Percentiles rank a stretch among this genome's conserved stretches.
Evolutionary conservation across 1,140 invertebrate species (phyloP).

Genomic region (Drosophila yakuba): DNA sequence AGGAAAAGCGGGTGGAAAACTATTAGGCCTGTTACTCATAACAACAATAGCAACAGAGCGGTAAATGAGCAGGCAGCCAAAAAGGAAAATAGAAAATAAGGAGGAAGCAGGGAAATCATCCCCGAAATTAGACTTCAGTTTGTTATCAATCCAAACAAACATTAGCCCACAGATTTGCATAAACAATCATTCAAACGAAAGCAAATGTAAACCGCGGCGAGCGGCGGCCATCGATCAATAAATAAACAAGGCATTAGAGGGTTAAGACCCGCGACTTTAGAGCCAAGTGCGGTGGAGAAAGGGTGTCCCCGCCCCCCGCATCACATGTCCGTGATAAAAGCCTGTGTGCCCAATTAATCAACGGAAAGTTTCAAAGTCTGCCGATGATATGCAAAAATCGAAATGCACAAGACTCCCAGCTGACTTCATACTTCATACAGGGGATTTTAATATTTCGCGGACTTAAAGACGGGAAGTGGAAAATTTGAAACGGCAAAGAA

Average conservation of each 20-base stretch:
- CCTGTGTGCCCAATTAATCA: conserved; percentile 22
- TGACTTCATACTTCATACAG: conserved; percentile 9
- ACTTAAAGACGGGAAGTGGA: not conserved
- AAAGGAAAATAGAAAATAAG: not conserved
- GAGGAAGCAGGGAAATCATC: conserved; percentile 50
- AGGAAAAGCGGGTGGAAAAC: conserved; percentile 57
- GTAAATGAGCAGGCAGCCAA: conserved; percentile 7
- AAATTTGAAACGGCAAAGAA: not conserved
- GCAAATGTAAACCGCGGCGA: conserved; percentile 29
- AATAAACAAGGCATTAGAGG: conserved; percentile 41
- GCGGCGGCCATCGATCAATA: conserved; percentile 48
- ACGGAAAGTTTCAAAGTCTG: conserved; percentile 29
- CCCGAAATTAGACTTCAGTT: conserved; percentile 76
- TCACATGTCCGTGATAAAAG: conserved; percentile 34
- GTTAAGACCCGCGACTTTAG: conserved; percentile 27
- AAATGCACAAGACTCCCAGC: conserved; percentile 1
- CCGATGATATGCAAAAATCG: conserved; percentile 12
- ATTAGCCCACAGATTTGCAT: conserved; percentile 49
- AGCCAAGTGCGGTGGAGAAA: conserved; percentile 1
- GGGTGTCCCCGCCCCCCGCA: conserved; percentile 15
- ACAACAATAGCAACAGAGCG: conserved; percentile 35
- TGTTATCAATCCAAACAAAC: conserved; percentile 68
- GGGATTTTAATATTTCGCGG: not conserved
- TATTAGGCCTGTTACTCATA: conserved; percentile 53
- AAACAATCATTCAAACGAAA: conserved; percentile 43